phyloP scores from a whole-genome alignment of 2,888 invertebrate genomes.

The Heteropelma amictum region DNA sequence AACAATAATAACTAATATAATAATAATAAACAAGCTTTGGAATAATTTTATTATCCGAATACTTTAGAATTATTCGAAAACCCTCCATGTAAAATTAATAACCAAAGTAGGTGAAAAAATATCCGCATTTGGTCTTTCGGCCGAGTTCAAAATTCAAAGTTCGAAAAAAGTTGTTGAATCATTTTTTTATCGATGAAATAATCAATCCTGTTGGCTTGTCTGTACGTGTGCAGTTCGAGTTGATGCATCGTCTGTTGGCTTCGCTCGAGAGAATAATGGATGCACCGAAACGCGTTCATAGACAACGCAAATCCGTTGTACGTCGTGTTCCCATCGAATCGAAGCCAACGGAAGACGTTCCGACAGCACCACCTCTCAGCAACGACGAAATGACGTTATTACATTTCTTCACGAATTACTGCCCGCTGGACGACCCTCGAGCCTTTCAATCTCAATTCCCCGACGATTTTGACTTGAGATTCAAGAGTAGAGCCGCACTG shows the following conservation, averaged over 20 bases:
- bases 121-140: neutral
- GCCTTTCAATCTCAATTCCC: constrained; percentile 71
- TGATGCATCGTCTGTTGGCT: constrained; percentile 68
- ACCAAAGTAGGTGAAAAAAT: too few relatives aligned
- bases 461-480: constrained; percentile 66
- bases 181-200: neutral
- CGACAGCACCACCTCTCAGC: constrained; percentile 59
- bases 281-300: constrained; percentile 61
- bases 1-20: too few relatives aligned
- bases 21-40: too few relatives aligned
- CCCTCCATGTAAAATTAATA: too few relatives aligned
- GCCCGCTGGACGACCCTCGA: constrained; percentile 67
- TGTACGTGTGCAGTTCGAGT: constrained; percentile 66
- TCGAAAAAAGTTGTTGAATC: neutral
- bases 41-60: too few relatives aligned
- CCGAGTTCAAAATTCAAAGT: neutral
- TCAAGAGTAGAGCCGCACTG: constrained; percentile 48
- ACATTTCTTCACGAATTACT: constrained; percentile 69
- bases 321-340: constrained; percentile 63
- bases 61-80: too few relatives aligned
- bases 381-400: constrained; percentile 67
- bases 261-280: constrained; percentile 71
- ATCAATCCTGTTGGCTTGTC: constrained; percentile 3
- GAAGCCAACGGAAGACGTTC: constrained; percentile 49
- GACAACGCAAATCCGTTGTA: constrained; percentile 60